Evolutionary conservation across 2,113 vertebrate species (phyloP), one percentile per base, ranked within the genome.

Genomic region (Ceuthmochares aereus): DNA sequence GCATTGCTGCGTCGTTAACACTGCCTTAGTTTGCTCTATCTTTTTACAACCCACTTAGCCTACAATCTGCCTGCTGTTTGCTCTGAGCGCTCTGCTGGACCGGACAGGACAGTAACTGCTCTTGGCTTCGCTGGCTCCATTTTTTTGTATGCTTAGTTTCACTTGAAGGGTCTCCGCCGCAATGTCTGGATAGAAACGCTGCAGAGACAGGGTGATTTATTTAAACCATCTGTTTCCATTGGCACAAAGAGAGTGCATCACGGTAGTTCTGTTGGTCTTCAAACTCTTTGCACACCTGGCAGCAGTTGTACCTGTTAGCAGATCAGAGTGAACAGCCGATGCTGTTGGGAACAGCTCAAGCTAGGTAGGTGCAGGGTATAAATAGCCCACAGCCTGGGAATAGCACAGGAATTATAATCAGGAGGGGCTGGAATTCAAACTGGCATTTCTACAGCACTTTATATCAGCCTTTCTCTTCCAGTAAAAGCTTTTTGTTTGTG

Each of bases 281-380:
- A 36, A 11, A 2, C 49, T 55, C 91, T 63, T 21, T n/a, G 87
- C 62, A 26, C 74, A 60, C 69, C 87, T 51, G 81, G 64, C 47
- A 21, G 66, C 1, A 11, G 37, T 7, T 18, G 43, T 5, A 17
- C 6, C 0, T 2, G 4, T 14, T 12, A 21, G 78, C 47, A 37
- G 52, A 6, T 4, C 51, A n/a, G 1, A 49, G 47, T 1, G 43
- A 59, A 2, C 13, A 3, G 69, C 26, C 21, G 81, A 78, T 36
- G 72, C 42, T 72, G 59, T 7, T 26, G 5, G 0, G 4, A 30
- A 6, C 34, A 10, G 51, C 3, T 36, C 12, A 0, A 1, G 54
- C 21, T 5, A 4, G 9, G 27, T 54, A 23, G 59, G 37, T 11
- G 66, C n/a, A 36, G 49, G 66, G 77, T 54, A 10, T 56, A n/a